Base-by-base conservation (phyloP, 2,797 vertebrate genomes). In the Cuculus canorus region DNA sequence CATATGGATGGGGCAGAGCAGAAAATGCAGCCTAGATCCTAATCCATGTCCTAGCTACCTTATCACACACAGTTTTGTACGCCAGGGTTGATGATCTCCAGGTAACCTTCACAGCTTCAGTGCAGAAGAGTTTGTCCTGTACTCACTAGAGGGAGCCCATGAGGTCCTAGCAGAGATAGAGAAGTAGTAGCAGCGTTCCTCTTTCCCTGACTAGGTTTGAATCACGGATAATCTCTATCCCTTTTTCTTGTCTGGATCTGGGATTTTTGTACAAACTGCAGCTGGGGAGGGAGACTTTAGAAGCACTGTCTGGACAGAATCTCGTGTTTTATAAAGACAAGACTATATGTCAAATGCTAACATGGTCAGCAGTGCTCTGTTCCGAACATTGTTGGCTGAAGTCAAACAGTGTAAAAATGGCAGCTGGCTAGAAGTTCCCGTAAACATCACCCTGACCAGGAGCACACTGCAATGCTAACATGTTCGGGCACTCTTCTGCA, bases 91-190 rank as follows among this genome's bases (percentile, higher is more conserved):
- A 48, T 57, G 30, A 92, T 18, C 35, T 83, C 22, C 28, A 33
- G 39, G 25, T 23, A 71, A 65, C 50, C 30, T 47, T 35, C 81
- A n/a, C 17, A 52, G 52, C 28, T 86, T 69, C 75, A 52, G 35
- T 7, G 39, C 45, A 57, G 52, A 37, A 88, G 19, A 88, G 25
- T 28, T 95, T 91, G 53, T 81, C 48, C n/a, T 21, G 23, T 43
- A 48, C 53, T 94, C 88, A 28, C 95, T 52, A 90, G 95, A 96
- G 96, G 93, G 91, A 91, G 92, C 90, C 12, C 75, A 66, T 50
- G 52, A 7, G 63, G 70, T 35, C 35, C n/a, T 24, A 45, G 41
- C 8, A 18, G 47, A 5, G 45, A 66, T 79, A 5, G 33, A 48
- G 30, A 53, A 95, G 69, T 3, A 39, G 4, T 25, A 35, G 43